Conservation (phyloP, 2,113 vertebrate genomes). For the Lampris megalopsis region DNA sequence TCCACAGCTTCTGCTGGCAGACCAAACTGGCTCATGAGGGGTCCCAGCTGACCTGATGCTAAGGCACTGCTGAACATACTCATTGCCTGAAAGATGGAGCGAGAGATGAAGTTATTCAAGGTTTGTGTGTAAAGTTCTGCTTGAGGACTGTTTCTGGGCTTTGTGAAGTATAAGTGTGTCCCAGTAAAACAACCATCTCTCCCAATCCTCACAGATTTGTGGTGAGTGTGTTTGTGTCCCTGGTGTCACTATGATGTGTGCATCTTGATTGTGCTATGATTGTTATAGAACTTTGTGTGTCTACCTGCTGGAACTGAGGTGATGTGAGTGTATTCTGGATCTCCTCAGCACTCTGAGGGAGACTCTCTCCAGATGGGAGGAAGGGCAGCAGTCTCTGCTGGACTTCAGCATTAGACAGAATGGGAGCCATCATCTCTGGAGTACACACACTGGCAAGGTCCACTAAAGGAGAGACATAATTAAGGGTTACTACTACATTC, state of each 20-base stretch:
- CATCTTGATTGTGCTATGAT: not conserved
- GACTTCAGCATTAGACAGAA: constrained; percentile 94
- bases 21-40: constrained; percentile 97
- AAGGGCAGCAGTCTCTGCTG: constrained; percentile 94
- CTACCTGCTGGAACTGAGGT: constrained; percentile 98
- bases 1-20: constrained; percentile 94
- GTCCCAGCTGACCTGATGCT: constrained; percentile 95
- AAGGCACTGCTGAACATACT: constrained; percentile 98
- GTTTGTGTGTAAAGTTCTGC: too few species aligned
- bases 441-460: constrained; percentile 94
- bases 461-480: constrained; percentile 75
- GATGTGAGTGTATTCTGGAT: constrained; percentile 96
- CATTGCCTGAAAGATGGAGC: constrained; percentile 84
- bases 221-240: not conserved
- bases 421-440: constrained; percentile 97
- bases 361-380: constrained; percentile 93
- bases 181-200: not conserved
- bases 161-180: not conserved
- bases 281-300: not conserved
- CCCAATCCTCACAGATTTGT: not conserved
- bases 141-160: too few species aligned
- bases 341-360: constrained; percentile 92
- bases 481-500: too few species aligned
- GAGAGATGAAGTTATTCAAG: too few species aligned
- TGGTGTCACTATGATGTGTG: not conserved